Percentiles rank a stretch among this genome's conserved stretches.
Evolutionary conservation across 2,797 vertebrate genomes (phyloP).

Genomic region (Sandelia bainsii): DNA sequence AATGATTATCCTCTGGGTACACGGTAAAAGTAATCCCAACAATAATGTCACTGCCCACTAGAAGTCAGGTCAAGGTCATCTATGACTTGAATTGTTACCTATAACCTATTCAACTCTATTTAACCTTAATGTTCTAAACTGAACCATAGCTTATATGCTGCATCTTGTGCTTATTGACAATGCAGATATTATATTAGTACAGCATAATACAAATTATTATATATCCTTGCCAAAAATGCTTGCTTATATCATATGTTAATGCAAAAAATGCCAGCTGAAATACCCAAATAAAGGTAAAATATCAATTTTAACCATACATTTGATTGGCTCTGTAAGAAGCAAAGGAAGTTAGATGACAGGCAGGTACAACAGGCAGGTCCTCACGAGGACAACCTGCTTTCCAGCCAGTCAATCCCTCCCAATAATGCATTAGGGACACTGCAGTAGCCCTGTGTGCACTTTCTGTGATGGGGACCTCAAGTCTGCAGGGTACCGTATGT

Average conservation of each 20-base stretch:
- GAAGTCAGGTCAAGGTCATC: conserved; percentile 24
- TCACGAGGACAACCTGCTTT: conserved; percentile 23
- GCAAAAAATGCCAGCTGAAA: not conserved
- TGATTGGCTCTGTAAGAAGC: not conserved
- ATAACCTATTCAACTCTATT: conserved; percentile 6
- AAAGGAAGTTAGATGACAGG: conserved; percentile 1
- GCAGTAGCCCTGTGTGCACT: conserved; percentile 17
- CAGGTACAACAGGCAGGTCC: conserved; percentile 9
- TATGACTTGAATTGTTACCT: conserved; percentile 30
- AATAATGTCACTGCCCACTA: conserved; percentile 22
- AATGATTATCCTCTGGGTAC: conserved; percentile 43
- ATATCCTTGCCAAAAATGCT: too few species aligned
- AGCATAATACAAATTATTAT: not conserved
- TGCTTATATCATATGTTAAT: not conserved
- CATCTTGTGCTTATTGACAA: not conserved
- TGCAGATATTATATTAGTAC: not conserved
- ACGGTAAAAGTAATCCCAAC: conserved; percentile 28
- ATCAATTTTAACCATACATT: not conserved
- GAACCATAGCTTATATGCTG: not conserved
- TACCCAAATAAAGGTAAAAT: not conserved
- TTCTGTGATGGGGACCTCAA: conserved; percentile 3
- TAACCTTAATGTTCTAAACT: not conserved
- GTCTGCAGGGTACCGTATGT: not conserved
- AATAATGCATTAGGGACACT: conserved; percentile 24
- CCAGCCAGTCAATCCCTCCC: conserved; percentile 14